These are phyloP conservation scores for Apostichopus leukothele DNA, from an alignment of 53 echinoderm and acorn worm species.

Conservation along the genomic window DNA sequence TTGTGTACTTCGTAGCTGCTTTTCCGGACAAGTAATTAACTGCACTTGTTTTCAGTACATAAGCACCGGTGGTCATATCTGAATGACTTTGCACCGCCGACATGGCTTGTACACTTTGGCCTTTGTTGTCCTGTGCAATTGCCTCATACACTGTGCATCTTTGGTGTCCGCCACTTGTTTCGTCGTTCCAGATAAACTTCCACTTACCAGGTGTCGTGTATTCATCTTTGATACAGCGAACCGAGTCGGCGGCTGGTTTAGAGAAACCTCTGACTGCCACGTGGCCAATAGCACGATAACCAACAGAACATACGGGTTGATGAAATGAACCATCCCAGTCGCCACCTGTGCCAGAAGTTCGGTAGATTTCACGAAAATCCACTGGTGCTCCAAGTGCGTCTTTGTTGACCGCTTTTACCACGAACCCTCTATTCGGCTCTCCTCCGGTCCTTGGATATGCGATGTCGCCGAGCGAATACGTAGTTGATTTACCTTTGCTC, in stretches of 20 bases:
- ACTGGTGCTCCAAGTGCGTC: neutral
- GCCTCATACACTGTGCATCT: neutral
- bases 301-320: neutral
- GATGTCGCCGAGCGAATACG: slow-evolving; percentile 14
- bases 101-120: slow-evolving; percentile 1
- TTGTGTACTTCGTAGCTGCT: neutral
- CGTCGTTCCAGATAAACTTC: neutral
- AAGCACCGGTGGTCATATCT: neutral
- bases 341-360: neutral
- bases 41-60: neutral
- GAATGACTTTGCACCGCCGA: neutral
- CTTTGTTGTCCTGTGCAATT: neutral
- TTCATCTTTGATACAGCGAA: neutral
- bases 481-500: neutral
- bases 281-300: neutral
- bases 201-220: neutral
- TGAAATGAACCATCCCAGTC: neutral
- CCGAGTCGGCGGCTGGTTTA: neutral
- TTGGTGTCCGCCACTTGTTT: neutral
- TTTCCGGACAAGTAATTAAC: neutral
- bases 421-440: neutral
- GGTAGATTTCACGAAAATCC: neutral
- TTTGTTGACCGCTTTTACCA: neutral
- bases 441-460: neutral
- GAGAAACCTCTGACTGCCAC: neutral